A percentile compares a stretch with the other conserved stretches of the same genome.
These are phyloP conservation scores for Sorex araneus DNA, from an alignment of 2,113 vertebrate species.

Conservation along the genomic window DNA sequence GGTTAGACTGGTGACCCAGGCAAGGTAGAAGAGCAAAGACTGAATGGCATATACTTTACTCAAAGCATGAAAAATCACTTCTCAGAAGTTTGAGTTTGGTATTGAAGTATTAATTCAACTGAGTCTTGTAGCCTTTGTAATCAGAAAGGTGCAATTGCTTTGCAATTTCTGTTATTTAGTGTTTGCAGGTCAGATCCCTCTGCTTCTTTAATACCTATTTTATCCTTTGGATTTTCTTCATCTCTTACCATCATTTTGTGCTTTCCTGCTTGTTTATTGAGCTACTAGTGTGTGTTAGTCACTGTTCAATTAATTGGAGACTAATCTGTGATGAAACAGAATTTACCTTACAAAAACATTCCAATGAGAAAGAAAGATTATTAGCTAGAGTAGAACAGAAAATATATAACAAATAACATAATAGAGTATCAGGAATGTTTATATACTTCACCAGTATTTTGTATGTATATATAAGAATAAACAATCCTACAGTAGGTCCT, in stretches of 20 bases:
- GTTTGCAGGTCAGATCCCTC: neutral
- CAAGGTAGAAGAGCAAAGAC: neutral
- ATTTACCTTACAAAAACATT: neutral
- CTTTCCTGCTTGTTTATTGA: neutral
- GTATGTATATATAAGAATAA: neutral
- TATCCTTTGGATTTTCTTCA: neutral
- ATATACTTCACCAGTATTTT: neutral
- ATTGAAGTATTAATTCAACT: neutral
- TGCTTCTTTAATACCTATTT: neutral
- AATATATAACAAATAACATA: neutral
- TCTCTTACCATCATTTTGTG: neutral
- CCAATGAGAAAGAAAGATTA: neutral
- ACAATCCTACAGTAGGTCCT: conserved; percentile 26
- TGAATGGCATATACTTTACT: neutral
- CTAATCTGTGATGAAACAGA: conserved; percentile 30
- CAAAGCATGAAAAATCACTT: neutral
- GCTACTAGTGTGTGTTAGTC: neutral
- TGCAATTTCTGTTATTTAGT: neutral
- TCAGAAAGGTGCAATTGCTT: neutral
- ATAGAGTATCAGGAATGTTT: neutral
- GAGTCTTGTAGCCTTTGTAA: neutral
- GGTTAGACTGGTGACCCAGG: neutral
- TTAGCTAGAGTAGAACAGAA: neutral
- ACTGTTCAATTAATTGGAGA: neutral
- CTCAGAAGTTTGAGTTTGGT: neutral